Evolutionary conservation across 2,888 invertebrate species (phyloP).

Genomic region (Litoditis marina): DNA sequence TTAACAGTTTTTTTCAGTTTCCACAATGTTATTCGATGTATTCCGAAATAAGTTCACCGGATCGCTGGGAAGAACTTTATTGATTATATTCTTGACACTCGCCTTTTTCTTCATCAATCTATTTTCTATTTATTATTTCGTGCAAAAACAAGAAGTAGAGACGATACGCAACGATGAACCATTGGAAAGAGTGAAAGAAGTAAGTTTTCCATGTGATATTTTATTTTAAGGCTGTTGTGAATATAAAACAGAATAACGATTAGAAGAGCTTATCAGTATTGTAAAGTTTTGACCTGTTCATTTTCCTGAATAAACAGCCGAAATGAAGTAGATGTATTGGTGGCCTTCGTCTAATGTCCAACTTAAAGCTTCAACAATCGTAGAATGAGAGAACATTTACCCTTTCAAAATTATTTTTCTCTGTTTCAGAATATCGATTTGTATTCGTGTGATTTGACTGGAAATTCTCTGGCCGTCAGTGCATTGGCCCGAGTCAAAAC

Average conservation of each 20-base stretch:
- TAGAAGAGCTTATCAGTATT: neutral
- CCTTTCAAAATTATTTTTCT: too few relatives aligned
- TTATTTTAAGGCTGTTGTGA: too few relatives aligned
- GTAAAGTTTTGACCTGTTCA: neutral
- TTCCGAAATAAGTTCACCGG: too few relatives aligned
- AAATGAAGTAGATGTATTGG: too few relatives aligned
- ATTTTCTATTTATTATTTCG: conserved; percentile 8
- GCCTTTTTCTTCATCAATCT: conserved; percentile 18
- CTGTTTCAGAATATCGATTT: conserved; percentile 11
- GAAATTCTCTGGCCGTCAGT: conserved; percentile 34
- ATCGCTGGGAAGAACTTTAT: conserved; percentile 7
- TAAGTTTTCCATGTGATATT: too few relatives aligned
- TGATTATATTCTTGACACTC: conserved; percentile 2
- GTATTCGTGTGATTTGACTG: conserved; percentile 23
- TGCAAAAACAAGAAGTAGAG: conserved; percentile 6
- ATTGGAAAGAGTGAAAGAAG: neutral
- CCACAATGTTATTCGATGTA: neutral
- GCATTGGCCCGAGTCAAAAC: conserved; percentile 47
- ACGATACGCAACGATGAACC: too few relatives aligned
- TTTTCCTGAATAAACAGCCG: too few relatives aligned
- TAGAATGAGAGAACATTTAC: too few relatives aligned
- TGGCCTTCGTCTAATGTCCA: too few relatives aligned
- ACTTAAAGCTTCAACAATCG: too few relatives aligned
- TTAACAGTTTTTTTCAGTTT: neutral
- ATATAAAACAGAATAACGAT: neutral